phyloP scores from a whole-genome alignment of 2,888 invertebrate species.

The Metallyticus violacea region DNA sequence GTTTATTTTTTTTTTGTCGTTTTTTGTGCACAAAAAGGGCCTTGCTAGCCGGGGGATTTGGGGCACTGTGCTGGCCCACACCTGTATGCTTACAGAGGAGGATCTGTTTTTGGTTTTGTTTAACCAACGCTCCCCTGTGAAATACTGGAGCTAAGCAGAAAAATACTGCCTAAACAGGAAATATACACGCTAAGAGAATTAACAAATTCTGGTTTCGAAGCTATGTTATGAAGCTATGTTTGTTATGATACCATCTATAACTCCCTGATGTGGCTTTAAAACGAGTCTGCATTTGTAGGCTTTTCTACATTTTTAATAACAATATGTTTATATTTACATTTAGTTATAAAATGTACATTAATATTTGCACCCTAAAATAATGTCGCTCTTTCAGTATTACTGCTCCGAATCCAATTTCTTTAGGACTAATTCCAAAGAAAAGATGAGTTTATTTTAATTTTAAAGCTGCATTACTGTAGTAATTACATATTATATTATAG shows the following conservation, averaged over 20 bases:
- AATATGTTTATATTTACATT: no score
- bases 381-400: no score
- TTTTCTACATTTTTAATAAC: no score
- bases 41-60: neutral
- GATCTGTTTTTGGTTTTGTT: neutral
- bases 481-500: no score
- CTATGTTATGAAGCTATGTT: neutral
- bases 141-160: neutral
- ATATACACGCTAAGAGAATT: neutral
- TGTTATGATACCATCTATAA: neutral
- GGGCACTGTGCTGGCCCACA: neutral
- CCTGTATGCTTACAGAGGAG: neutral
- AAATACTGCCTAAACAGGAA: neutral
- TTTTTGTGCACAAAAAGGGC: neutral
- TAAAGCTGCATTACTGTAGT: no score
- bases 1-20: neutral
- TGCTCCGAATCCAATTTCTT: no score
- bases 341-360: no score
- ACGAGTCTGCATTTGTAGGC: no score
- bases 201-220: neutral
- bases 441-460: no score
- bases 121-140: neutral
- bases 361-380: no score
- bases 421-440: no score
- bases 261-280: neutral